These are phyloP conservation scores for Trachops cirrhosus DNA, from an alignment of 2,797 vertebrate genomes.

Conservation along the genomic window DNA sequence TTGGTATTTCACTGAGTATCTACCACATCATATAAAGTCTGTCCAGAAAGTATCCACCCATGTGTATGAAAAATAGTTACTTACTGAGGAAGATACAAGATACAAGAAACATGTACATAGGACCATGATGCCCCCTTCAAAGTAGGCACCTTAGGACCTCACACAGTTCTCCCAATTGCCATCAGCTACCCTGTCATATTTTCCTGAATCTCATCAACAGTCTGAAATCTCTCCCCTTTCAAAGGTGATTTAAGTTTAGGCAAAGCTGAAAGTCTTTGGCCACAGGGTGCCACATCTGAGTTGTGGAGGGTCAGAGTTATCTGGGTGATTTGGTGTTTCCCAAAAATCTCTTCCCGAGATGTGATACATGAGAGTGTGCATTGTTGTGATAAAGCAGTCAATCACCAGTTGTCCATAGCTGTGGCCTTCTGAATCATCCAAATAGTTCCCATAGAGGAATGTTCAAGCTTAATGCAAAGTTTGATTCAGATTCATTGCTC, in stretches of 20 bases:
- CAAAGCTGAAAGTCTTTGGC: background rate
- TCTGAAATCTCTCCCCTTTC: background rate
- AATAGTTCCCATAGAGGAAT: background rate
- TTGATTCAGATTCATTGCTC: background rate
- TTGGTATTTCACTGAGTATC: background rate
- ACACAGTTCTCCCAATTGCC: background rate
- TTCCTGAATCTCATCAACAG: background rate
- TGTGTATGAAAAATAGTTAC: background rate
- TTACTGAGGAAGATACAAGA: background rate
- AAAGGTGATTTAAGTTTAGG: background rate
- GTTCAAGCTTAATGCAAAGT: background rate
- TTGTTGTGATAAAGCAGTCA: background rate
- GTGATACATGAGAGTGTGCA: background rate
- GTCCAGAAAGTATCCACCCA: background rate
- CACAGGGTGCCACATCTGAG: background rate
- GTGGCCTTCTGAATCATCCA: background rate
- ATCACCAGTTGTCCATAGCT: background rate
- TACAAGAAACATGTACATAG: background rate
- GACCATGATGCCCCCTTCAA: background rate
- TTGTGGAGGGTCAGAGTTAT: background rate
- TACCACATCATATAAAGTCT: background rate
- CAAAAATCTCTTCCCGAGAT: background rate
- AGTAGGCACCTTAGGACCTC: background rate
- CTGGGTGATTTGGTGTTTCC: background rate
- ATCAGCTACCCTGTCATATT: background rate